phyloP scores from a whole-genome alignment of 2,113 vertebrate species.

The Papio anubis region DNA sequence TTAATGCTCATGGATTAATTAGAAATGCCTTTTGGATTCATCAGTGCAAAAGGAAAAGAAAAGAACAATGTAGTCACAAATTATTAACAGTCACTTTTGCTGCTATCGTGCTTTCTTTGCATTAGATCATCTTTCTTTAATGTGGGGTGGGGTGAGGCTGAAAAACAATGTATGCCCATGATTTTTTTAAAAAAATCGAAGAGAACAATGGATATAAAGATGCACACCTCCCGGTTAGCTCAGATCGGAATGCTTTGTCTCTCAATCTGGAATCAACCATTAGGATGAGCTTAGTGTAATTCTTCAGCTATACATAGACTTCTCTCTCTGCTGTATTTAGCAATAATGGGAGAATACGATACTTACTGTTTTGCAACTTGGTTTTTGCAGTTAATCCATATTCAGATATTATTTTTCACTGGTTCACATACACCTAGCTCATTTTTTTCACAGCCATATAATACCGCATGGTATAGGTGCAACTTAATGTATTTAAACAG shows the following conservation, averaged over 20 bases:
- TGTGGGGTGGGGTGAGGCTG: background rate
- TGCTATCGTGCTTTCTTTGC: background rate
- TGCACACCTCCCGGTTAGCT: rapidly evolving
- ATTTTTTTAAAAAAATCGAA: background rate
- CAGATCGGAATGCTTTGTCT: background rate
- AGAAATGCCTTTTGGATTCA: background rate
- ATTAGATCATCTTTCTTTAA: background rate
- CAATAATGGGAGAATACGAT: rapidly evolving
- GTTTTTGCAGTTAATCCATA: rapidly evolving
- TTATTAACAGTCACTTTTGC: background rate
- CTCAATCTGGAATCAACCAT: rapidly evolving
- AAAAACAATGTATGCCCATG: background rate
- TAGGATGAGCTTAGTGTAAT: rapidly evolving
- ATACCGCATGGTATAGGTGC: rapidly evolving
- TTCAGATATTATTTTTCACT: background rate
- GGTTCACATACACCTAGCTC: no score
- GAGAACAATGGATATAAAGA: background rate
- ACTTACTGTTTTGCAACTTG: no score
- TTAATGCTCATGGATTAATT: background rate
- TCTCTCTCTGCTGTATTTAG: background rate
- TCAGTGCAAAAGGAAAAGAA: background rate
- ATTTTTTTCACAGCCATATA: background rate
- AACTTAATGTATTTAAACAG: background rate
- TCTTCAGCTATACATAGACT: background rate
- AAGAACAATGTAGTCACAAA: rapidly evolving